Evolutionary conservation across 1,140 invertebrate genomes (phyloP).

Genomic region (Tetramorium parvispinum): DNA sequence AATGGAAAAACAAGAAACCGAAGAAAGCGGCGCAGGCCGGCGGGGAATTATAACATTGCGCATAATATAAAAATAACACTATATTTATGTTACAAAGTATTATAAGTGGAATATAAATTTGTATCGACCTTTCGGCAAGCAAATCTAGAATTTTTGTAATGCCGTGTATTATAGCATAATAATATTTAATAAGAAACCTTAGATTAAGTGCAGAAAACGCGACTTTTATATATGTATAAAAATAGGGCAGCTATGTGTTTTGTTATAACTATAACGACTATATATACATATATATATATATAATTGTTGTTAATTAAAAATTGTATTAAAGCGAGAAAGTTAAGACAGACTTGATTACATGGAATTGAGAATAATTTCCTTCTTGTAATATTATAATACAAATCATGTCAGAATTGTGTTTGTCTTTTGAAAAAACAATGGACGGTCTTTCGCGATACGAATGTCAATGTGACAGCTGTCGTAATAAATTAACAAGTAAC

Average conservation of each 20-base stretch:
- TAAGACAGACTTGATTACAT: not conserved
- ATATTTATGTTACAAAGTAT: conserved; percentile 19
- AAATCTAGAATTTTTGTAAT: not conserved
- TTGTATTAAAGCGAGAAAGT: not conserved
- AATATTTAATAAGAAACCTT: not conserved
- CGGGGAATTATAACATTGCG: conserved; percentile 77
- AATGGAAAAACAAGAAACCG: conserved; percentile 74
- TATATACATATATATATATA: too few relatives aligned
- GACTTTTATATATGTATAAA: not conserved
- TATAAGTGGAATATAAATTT: conserved; percentile 14
- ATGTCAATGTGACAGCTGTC: conserved; percentile 38
- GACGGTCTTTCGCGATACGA: not conserved
- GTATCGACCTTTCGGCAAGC: not conserved
- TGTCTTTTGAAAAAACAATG: conserved; percentile 59
- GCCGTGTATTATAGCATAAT: not conserved
- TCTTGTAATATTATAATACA: not conserved
- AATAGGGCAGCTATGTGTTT: not conserved
- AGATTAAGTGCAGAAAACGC: not conserved
- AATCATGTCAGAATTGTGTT: not conserved
- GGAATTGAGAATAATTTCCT: not conserved
- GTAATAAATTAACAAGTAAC: conserved; percentile 69
- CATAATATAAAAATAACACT: not conserved
- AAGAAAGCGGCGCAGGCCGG: conserved; percentile 79
- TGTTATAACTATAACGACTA: not conserved
- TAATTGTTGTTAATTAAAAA: not conserved